A percentile compares a stretch with the other conserved stretches of the same genome.
Conservation (phyloP, 2,797 vertebrate genomes). For the Anguilla megastoma region DNA sequence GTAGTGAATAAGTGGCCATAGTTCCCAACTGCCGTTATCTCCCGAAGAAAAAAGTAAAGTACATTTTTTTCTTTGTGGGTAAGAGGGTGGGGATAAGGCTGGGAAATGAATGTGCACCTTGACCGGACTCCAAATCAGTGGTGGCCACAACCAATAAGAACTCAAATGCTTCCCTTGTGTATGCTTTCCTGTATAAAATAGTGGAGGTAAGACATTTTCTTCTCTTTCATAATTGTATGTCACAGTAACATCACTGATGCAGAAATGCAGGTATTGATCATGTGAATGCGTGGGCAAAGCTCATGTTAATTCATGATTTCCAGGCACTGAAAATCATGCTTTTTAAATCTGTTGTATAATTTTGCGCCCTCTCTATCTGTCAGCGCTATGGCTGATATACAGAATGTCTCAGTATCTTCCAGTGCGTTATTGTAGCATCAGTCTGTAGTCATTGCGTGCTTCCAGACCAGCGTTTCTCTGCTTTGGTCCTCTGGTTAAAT, state of each 20-base stretch:
- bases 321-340: neutral
- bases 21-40: neutral
- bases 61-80: neutral
- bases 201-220: slow-evolving; percentile 80
- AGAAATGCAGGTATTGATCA: neutral
- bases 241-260: neutral
- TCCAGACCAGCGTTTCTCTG: neutral
- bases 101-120: slow-evolving; percentile 58
- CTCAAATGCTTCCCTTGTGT: slow-evolving; percentile 87
- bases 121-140: slow-evolving; percentile 72
- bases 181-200: slow-evolving; percentile 90
- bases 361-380: neutral
- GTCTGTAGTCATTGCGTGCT: neutral
- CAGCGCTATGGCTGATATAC: neutral
- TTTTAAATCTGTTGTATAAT: neutral
- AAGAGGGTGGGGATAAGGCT: neutral
- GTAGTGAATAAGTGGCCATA: neutral
- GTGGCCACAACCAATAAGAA: slow-evolving; percentile 91
- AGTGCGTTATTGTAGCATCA: neutral
- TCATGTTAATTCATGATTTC: neutral
- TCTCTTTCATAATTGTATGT: neutral
- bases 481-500: neutral
- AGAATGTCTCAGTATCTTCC: neutral
- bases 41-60: neutral
- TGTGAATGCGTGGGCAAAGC: neutral